These are phyloP conservation scores for Chymomyza costata DNA, from an alignment of 1,140 invertebrate genomes.

Conservation along the genomic window DNA sequence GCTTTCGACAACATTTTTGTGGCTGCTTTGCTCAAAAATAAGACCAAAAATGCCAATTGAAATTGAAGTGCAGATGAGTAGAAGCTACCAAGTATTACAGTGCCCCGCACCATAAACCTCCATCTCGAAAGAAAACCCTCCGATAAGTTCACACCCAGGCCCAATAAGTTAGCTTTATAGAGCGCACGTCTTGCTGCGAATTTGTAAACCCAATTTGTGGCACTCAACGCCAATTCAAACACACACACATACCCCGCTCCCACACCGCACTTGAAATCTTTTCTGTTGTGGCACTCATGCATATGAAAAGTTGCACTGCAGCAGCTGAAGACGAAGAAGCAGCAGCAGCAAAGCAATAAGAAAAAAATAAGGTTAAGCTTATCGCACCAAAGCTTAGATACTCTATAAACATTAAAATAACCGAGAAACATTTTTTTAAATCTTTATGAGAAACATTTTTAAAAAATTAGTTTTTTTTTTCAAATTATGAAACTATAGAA, in stretches of 20 bases:
- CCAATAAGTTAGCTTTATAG: slow-evolving; percentile 54
- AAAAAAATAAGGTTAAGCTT: no score
- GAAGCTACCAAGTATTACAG: neutral
- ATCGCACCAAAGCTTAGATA: no score
- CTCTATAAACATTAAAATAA: no score
- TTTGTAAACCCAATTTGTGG: slow-evolving; percentile 60
- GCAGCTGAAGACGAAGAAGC: no score
- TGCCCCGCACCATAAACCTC: no score
- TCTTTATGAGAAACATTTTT: no score
- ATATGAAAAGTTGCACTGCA: slow-evolving; percentile 37
- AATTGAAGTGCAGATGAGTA: slow-evolving; percentile 65
- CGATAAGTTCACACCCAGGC: neutral
- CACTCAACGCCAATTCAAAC: slow-evolving; percentile 2
- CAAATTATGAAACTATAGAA: no score
- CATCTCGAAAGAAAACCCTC: no score
- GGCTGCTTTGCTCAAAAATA: slow-evolving; percentile 36
- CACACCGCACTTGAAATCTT: slow-evolving; percentile 19
- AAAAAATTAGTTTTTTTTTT: no score
- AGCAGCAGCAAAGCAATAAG: no score
- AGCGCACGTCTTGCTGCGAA: slow-evolving; percentile 45
- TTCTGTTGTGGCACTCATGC: slow-evolving; percentile 42
- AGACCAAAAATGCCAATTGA: slow-evolving; percentile 64
- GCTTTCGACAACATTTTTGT: slow-evolving; percentile 58
- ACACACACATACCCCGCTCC: slow-evolving; percentile 9
- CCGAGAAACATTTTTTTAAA: no score